phyloP scores from a whole-genome alignment of 2,113 vertebrate genomes.

The Crotalus horridus region DNA sequence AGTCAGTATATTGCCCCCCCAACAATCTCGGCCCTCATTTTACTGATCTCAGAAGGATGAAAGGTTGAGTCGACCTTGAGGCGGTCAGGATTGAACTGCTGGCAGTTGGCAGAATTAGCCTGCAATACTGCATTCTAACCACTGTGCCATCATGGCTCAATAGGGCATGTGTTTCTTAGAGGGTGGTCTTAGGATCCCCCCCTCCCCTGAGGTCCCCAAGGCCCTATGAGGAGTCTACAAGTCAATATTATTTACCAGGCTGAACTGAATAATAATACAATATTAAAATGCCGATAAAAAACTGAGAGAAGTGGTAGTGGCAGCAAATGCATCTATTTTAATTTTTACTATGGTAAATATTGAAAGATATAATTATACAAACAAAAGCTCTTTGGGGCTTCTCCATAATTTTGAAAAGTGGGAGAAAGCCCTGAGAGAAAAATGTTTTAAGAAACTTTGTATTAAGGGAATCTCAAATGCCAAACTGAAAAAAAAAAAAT shows the following conservation, averaged over 20 bases:
- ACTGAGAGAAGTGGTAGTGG: neutral
- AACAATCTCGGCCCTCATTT: neutral
- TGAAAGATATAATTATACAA: neutral
- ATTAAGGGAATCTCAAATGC: neutral
- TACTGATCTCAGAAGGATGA: neutral
- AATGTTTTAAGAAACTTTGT: neutral
- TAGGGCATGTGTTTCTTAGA: neutral
- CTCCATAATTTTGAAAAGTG: neutral
- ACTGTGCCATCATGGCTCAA: accelerated
- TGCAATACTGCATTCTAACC: neutral
- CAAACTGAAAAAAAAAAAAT: neutral
- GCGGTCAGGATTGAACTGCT: neutral
- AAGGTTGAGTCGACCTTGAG: neutral
- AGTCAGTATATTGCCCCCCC: neutral
- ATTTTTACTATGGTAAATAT: neutral
- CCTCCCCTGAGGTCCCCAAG: neutral
- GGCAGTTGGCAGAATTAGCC: neutral
- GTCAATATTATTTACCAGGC: neutral
- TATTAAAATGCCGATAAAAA: neutral
- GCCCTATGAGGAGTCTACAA: neutral
- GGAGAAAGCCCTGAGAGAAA: neutral
- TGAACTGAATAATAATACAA: neutral
- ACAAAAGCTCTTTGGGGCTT: neutral
- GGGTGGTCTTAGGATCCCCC: neutral
- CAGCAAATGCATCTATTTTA: neutral